Evolutionary conservation across 2,113 vertebrate species (phyloP).

Genomic region (Syrrhaptes paradoxus): DNA sequence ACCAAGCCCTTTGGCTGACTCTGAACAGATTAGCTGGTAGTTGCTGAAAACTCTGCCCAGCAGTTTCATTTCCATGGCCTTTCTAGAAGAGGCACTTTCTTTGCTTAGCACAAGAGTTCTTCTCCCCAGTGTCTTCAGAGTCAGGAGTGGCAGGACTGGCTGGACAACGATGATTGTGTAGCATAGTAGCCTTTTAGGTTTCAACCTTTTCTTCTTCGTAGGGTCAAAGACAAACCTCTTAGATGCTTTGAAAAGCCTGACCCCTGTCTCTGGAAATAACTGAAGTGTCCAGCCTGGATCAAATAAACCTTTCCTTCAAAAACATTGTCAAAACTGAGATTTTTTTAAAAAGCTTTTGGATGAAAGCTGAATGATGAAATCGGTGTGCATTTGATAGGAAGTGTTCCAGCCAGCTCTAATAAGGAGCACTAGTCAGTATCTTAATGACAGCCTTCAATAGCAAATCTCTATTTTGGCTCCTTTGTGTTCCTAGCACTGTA

Average conservation of each 20-base stretch:
- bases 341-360: slow-evolving; percentile 51
- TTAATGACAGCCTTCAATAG: slow-evolving; percentile 58
- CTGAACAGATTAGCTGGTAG: slow-evolving; percentile 38
- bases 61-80: slow-evolving; percentile 64
- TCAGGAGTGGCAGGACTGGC: neutral
- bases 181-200: slow-evolving; percentile 58
- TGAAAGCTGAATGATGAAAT: slow-evolving; percentile 59
- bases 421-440: slow-evolving; percentile 57
- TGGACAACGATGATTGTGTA: slow-evolving; percentile 57
- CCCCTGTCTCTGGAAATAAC: slow-evolving; percentile 56
- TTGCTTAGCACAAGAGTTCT: slow-evolving; percentile 53
- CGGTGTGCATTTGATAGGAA: slow-evolving; percentile 51
- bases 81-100: slow-evolving; percentile 56
- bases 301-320: slow-evolving; percentile 61
- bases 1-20: slow-evolving; percentile 37
- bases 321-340: slow-evolving; percentile 62
- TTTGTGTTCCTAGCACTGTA: slow-evolving; percentile 50
- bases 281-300: slow-evolving; percentile 59
- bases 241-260: slow-evolving; percentile 49
- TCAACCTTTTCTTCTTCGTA: slow-evolving; percentile 61
- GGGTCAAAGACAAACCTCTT: slow-evolving; percentile 65
- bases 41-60: slow-evolving; percentile 59
- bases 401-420: slow-evolving; percentile 58
- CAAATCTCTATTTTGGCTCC: slow-evolving; percentile 57
- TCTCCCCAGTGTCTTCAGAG: slow-evolving; percentile 45